Base-by-base conservation (phyloP, 2,888 invertebrate species). In the Alloplasta piceator region DNA sequence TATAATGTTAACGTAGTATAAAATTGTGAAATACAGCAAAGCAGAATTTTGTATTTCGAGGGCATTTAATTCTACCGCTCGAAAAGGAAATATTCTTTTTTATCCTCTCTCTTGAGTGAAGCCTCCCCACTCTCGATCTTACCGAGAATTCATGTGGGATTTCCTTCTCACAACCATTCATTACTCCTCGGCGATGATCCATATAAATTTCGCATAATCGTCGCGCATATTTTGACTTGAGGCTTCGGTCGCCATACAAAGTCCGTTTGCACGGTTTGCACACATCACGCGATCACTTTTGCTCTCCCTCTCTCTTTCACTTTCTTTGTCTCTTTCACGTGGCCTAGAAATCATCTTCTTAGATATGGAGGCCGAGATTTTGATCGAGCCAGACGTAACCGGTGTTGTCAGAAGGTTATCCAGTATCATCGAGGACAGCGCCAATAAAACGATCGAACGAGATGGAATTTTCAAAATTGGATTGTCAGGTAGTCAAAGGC, bases 401-500 rank as follows among this genome's bases (percentile, higher is more conserved):
- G 85, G 84, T 46, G 94, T 96, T 14, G 93, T 95, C 55, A 92
- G 92, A 63, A 94, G 94, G 88, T 92, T 97, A 26, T 92, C 94
- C 70, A 92, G 92, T 4, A 93, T 95, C 85, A 94, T 97, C 52
- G 94, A 96, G 89, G 93, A 94, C 85, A 94, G 94, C 86, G 95
- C 97, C 0, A 94, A 95, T 81, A 93, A 94, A 85, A 94, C 96
- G 38, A 95, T 96, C 76, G 90, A 93, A 61, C 94, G 92, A 82
- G 93, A 94, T 82, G 95, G 95, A 82, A 92, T 94, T 71, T 97
- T 97, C 93, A 95, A 94, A 88, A 92, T 97, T 78, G 97, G 97
- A 48, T 93, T 97, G 84, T 97, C 97, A 89, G 97, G 97, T 97
- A 92, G 85, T 81, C 60, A 63, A 58, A 16, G 1, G 6, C 41